Percentiles rank a stretch among this genome's conserved stretches.
Conservation (phyloP, 2,113 vertebrate species). For the Lepidothrix coronata region DNA sequence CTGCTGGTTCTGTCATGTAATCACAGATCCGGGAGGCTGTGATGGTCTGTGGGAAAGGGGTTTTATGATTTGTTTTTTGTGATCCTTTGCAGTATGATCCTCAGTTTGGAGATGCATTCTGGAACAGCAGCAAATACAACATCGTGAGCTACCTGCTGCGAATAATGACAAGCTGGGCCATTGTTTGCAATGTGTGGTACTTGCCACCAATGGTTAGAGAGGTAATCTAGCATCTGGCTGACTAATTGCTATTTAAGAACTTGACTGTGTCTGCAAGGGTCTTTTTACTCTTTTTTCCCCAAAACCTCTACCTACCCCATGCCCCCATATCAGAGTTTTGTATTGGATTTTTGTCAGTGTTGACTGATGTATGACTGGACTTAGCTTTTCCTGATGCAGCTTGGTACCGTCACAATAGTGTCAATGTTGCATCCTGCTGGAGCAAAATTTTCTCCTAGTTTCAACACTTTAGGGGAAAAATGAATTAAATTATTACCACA, state of each 20-base stretch:
- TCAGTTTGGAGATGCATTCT: constrained; percentile 94
- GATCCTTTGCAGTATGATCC: constrained; percentile 85
- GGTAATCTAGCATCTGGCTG: constrained; percentile 68
- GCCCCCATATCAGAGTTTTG: not conserved
- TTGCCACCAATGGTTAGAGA: constrained; percentile 89
- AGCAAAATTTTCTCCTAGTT: not conserved
- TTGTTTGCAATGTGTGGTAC: constrained; percentile 96
- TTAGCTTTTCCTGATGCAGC: not conserved
- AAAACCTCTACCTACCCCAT: rapidly evolving
- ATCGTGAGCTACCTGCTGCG: constrained; percentile 92
- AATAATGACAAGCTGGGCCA: constrained; percentile 97
- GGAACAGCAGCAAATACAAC: constrained; percentile 93
- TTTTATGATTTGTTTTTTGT: not conserved
- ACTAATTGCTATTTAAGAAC: not conserved
- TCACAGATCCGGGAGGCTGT: not conserved
- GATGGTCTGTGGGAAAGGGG: not conserved
- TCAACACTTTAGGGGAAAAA: not conserved
- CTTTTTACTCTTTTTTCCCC: not conserved
- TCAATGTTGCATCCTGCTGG: not conserved
- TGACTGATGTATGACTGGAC: not conserved
- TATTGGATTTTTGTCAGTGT: not conserved
- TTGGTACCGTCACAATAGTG: not conserved
- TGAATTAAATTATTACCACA: not conserved
- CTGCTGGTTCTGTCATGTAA: not conserved
- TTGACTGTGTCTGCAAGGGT: not conserved